Base-by-base conservation (phyloP, 2,113 vertebrate species). In the Carlito syrichta region DNA sequence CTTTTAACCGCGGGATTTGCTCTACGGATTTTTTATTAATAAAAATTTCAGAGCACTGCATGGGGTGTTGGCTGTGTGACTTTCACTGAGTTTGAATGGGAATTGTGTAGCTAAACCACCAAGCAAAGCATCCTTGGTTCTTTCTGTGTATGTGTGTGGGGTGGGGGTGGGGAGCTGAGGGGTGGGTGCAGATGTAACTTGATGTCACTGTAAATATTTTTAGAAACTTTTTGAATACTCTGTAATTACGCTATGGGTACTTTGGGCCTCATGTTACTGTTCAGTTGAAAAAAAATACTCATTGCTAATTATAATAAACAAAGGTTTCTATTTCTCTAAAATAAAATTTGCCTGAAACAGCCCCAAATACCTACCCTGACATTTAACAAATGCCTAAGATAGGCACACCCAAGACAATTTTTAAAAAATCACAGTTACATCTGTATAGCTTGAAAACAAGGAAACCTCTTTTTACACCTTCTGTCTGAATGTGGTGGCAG, bases 21-120 rank as follows among this genome's bases (percentile, higher is more conserved):
- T 76, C 40, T 76, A 23, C 35, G 40, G 35, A 73, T 73, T 83
- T 91, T 94, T 92, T 86, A 79, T 63, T 90, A 89, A 89, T 91
- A 86, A 92, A 95, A 76, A 38, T 48, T 95, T 88, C 79, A 91
- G 91, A 94, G 95, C 93, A 91, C 88, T 96, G 97, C 97, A 73
- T 96, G 95, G 82, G 73, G 86, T 98, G 96, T 98, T 97, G 96
- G 96, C 96, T 97, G 35, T 83, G 43, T 95, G 91, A 97, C 94
- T 98, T 95, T 97, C 96, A 96, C 96, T 97, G 97, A 97, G 93
- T 98, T 97, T 98, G 68, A 98, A 98, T 97, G 97, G 96, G 89
- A 98, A 97, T 94, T 96, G 91, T 96, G 93, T 92, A 97, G 95
- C 96, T 96, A 97, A 98, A 97, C 81, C 95, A 96, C 96, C 92